Evolutionary conservation across 2,797 vertebrate species (phyloP), one percentile per base, ranked within the genome.

Genomic region (Falco naumanni): DNA sequence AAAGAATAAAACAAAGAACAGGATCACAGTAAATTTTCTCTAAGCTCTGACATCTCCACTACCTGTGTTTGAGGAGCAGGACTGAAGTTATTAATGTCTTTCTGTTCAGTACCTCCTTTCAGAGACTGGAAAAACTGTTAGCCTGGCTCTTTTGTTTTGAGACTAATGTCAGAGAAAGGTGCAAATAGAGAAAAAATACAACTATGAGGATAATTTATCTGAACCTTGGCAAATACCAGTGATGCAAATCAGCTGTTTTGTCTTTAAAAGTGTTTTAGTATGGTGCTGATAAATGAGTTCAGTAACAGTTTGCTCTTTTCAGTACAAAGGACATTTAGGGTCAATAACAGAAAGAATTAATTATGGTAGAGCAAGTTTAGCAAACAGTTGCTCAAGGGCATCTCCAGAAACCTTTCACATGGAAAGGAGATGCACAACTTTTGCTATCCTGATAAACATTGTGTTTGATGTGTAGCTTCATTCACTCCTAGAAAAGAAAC

Each of bases 11-110:
- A 70, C 2, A 28, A 70, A 74, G 16, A 85, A 16, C 48, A 88
- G 48, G 63, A 92, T 61, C 60, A 86, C 29, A 92, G 64, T 48
- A 94, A 94, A 89, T 89, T 85, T 92, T 87, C n/a, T 85, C 22
- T 89, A 51, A 90, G 16, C 11, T 31, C 59, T 37, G 39, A 60
- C 65, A 29, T 60, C 74, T 79, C 74, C 31, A 47, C 3, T 81
- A 83, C n/a, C 82, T 51, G 25, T 37, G 24, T 14, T 25, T 84
- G 37, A 24, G 10, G 29, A 83, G 76, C n/a, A 84, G 25, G 48
- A 54, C 45, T 34, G n/a, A 87, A 81, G 20, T 53, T 69, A 22
- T 33, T 75, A 13, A 66, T 83, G 24, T 34, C 18, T n/a, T 91
- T 78, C 26, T 77, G 7, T 71, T 78, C 26, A 48, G 9, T 60